Conservation (phyloP, 2,888 invertebrate species). For the Margaritifera margaritifera region DNA sequence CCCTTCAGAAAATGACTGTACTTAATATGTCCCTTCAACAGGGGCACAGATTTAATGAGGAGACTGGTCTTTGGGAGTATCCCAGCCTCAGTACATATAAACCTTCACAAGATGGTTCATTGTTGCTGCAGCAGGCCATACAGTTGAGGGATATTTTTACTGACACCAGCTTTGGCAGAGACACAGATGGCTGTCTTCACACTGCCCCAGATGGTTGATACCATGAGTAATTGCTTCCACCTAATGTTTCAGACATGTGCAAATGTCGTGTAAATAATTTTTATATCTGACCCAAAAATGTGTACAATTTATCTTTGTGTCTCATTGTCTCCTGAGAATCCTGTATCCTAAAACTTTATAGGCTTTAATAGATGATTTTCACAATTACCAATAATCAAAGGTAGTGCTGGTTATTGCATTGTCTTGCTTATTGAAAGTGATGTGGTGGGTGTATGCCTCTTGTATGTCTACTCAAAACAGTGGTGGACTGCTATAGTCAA, state of each 20-base stretch:
- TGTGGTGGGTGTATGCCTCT: too few relatives aligned
- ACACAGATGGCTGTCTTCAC: neutral
- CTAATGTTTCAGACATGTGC: neutral
- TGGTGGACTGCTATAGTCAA: too few relatives aligned
- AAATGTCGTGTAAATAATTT: too few relatives aligned
- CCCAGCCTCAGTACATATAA: neutral
- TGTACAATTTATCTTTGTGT: too few relatives aligned
- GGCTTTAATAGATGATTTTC: too few relatives aligned
- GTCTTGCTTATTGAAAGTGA: too few relatives aligned
- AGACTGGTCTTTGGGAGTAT: neutral
- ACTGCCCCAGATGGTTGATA: neutral
- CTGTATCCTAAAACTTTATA: too few relatives aligned
- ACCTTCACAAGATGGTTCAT: neutral
- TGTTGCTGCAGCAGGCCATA: neutral
- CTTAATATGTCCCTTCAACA: neutral
- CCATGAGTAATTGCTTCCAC: neutral
- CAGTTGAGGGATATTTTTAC: neutral
- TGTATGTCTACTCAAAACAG: too few relatives aligned
- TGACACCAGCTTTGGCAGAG: conserved; percentile 1
- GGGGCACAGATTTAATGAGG: conserved; percentile 1
- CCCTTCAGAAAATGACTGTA: neutral
- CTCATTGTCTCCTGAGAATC: too few relatives aligned
- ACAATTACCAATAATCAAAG: too few relatives aligned
- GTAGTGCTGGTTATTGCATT: too few relatives aligned
- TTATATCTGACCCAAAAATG: too few relatives aligned